Base-by-base conservation (phyloP, 1,140 invertebrate genomes). In the Bombus soroeensis region DNA sequence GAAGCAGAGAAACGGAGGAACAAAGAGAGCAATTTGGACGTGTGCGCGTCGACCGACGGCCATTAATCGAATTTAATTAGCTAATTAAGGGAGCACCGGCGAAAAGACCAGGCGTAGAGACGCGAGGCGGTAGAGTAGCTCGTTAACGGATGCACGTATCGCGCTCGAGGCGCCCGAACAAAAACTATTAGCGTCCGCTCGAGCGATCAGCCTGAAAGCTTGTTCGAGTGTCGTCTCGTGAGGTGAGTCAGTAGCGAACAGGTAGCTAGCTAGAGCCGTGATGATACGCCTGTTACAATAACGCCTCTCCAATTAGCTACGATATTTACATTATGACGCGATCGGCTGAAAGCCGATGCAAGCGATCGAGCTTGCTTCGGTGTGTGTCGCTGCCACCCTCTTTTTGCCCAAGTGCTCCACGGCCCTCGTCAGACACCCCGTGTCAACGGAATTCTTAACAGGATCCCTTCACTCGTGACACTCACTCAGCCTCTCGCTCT, bases 281-380 rank as follows among this genome's bases (percentile, higher is more conserved):
- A 68, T 72, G 81, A 53, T 53, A 53, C 79, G 76, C 87, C 88
- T 85, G 88, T 92, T 91, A 93, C 93, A 92, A 94, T 92, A 87
- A 88, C 88, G 73, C 85, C 87, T 78, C 89, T 93, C 94, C 94
- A 95, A 95, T 95, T 95, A 95, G 94, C 93, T 91, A 91, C 93
- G 92, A 93, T 93, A 94, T 95, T 95, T 95, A 94, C 93, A 94
- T 94, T 94, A 94, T 92, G 89, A 92, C 89, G 92, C 87, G 89
- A 89, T 92, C 90, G 85, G 91, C 88, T 85, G 88, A 89, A 91
- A 71, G 85, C 41, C 85, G 73, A 86, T 75, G 78, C 71, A 71
- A 87, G 43, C 87, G 90, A 91, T 91, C 87, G 76, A 87, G 87
- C 68, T 77, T 82, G 87, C 64, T 34, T 64, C 53, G 82, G 39